phyloP scores from a whole-genome alignment of 1,140 invertebrate species.

The Lucilia cuprina region DNA sequence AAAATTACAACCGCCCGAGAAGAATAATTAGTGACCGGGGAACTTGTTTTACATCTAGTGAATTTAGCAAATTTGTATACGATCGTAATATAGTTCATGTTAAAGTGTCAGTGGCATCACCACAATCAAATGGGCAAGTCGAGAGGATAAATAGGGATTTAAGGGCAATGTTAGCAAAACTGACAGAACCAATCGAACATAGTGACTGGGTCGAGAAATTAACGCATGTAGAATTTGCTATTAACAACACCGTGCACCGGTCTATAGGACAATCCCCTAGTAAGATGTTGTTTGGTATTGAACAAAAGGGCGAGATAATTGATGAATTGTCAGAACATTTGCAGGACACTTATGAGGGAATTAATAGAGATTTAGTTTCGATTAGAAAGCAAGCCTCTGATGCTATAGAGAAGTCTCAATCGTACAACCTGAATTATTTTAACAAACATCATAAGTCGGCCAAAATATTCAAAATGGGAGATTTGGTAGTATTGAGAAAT shows the following conservation, averaged over 20 bases:
- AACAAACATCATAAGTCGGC: background rate
- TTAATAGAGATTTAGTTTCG: background rate
- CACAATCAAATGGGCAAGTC: constrained; percentile 23
- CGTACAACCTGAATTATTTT: background rate
- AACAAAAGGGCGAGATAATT: constrained; percentile 22
- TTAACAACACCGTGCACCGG: constrained; percentile 16
- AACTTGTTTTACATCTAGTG: constrained; percentile 26
- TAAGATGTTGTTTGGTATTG: constrained; percentile 9
- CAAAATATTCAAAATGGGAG: background rate
- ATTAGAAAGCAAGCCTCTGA: background rate
- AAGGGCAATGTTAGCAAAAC: constrained; percentile 22
- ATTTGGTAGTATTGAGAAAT: constrained; percentile 29
- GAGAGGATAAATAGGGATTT: constrained; percentile 18
- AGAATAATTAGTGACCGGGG: constrained; percentile 23
- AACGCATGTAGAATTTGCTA: constrained; percentile 21
- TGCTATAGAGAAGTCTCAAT: background rate
- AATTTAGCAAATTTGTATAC: constrained; percentile 15
- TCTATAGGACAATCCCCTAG: constrained; percentile 20
- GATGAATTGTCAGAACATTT: constrained; percentile 16
- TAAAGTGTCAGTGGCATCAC: constrained; percentile 21
- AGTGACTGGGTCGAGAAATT: constrained; percentile 25
- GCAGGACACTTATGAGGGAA: background rate
- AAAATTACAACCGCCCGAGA: constrained; percentile 4
- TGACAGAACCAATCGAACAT: constrained; percentile 18
- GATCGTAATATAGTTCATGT: background rate